Evolutionary conservation across 1,140 invertebrate species (phyloP).

Genomic region (Heliconius hermathena): DNA sequence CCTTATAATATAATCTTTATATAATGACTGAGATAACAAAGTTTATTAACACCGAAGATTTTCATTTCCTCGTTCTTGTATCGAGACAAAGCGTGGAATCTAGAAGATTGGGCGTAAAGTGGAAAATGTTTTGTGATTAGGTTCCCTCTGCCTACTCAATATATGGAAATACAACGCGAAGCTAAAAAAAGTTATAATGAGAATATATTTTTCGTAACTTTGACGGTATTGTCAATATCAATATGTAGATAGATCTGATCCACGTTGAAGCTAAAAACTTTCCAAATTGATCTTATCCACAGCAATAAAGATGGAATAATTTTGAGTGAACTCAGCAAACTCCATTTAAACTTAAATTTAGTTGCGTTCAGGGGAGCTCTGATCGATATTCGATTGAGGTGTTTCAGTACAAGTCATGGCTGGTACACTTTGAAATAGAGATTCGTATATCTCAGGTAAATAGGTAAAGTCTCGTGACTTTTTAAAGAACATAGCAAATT

Average conservation of each 20-base stretch:
- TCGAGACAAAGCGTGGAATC: too few relatives aligned
- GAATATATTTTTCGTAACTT: not conserved
- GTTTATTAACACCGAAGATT: too few relatives aligned
- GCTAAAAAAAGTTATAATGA: too few relatives aligned
- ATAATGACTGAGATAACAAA: too few relatives aligned
- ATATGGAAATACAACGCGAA: too few relatives aligned
- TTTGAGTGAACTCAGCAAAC: slow-evolving; percentile 28
- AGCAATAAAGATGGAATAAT: slow-evolving; percentile 39
- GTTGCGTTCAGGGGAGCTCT: slow-evolving; percentile 14
- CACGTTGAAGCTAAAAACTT: slow-evolving; percentile 43
- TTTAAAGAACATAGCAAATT: not conserved
- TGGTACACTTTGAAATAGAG: not conserved
- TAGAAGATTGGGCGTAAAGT: too few relatives aligned
- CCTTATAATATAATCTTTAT: too few relatives aligned
- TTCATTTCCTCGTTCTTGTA: too few relatives aligned
- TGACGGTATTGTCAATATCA: slow-evolving; percentile 9
- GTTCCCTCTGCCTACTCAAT: too few relatives aligned
- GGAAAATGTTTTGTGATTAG: too few relatives aligned
- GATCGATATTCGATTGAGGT: slow-evolving; percentile 31
- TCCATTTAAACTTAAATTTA: slow-evolving; percentile 39
- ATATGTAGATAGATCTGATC: slow-evolving; percentile 32
- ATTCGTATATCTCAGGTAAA: too few relatives aligned
- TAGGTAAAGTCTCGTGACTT: not conserved
- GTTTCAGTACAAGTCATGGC: not conserved
- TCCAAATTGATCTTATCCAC: slow-evolving; percentile 35